Evolutionary conservation across 2,113 vertebrate genomes (phyloP).

Genomic region (Manacus vitellinus): DNA sequence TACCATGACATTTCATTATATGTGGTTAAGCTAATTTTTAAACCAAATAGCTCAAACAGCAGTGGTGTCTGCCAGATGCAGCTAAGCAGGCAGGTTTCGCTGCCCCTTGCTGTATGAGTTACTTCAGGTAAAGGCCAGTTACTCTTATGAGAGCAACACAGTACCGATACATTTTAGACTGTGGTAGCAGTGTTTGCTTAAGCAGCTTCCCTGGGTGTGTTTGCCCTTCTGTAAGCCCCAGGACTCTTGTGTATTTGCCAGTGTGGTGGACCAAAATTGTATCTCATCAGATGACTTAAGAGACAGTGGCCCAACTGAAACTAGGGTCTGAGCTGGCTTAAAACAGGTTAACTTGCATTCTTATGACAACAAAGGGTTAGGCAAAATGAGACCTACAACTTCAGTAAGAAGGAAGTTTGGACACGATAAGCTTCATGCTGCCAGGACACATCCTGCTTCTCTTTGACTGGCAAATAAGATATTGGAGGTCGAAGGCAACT

Average conservation of each 20-base stretch:
- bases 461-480: not conserved
- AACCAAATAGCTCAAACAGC: not conserved
- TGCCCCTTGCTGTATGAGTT: not conserved
- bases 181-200: not conserved
- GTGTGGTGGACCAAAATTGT: not conserved
- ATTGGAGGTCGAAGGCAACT: not conserved
- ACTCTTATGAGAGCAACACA: not conserved
- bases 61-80: not conserved
- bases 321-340: not conserved
- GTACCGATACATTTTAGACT: not conserved
- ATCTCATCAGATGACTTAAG: not conserved
- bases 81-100: not conserved
- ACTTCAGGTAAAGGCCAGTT: not conserved
- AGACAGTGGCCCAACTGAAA: not conserved
- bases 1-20: not conserved
- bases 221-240: not conserved
- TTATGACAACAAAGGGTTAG: not conserved
- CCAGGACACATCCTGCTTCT: not conserved
- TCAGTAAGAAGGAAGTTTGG: not conserved
- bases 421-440: not conserved
- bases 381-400: not conserved
- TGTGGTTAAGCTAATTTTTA: not conserved
- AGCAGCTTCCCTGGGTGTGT: not conserved
- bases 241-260: not conserved
- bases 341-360: not conserved